A percentile compares a stretch with the other conserved stretches of the same genome.
Evolutionary conservation across 2,888 invertebrate species (phyloP).

Genomic region (Cephonodes hylas): DNA sequence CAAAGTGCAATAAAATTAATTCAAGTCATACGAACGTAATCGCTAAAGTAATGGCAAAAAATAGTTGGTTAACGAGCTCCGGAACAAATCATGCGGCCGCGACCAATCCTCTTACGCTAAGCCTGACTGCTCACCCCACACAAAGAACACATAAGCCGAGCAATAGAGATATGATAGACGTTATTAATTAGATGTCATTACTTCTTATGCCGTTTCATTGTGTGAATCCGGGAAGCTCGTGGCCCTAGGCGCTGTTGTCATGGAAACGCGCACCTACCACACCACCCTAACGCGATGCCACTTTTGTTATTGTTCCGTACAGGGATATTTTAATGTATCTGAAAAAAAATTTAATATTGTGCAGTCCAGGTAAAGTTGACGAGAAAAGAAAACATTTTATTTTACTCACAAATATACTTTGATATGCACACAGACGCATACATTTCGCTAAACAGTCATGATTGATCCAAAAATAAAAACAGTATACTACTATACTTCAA

Average conservation of each 20-base stretch:
- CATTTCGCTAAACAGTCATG: no score
- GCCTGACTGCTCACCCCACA: slow-evolving; percentile 44
- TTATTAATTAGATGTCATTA: slow-evolving; percentile 80
- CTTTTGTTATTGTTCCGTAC: not conserved
- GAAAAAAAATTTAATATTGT: not conserved
- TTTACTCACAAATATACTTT: no score
- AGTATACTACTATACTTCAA: no score
- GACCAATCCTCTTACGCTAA: slow-evolving; percentile 76
- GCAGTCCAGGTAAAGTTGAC: no score
- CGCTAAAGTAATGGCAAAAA: slow-evolving; percentile 45
- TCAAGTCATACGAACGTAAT: slow-evolving; percentile 32
- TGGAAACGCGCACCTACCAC: slow-evolving; percentile 33
- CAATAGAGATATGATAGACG: slow-evolving; percentile 79
- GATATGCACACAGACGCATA: no score
- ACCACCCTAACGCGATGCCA: not conserved
- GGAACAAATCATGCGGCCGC: slow-evolving; percentile 71
- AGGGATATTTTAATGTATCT: not conserved
- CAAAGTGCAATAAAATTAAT: slow-evolving; percentile 14
- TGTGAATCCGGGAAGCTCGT: slow-evolving; percentile 62
- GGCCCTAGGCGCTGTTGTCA: slow-evolving; percentile 51
- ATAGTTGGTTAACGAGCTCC: slow-evolving; percentile 60
- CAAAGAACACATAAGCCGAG: slow-evolving; percentile 57
- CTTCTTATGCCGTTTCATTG: slow-evolving; percentile 76
- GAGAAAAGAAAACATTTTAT: no score
- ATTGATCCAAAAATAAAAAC: no score